Evolutionary conservation across 2,888 invertebrate species (phyloP).

Genomic region (Tromatobia lineatoria): DNA sequence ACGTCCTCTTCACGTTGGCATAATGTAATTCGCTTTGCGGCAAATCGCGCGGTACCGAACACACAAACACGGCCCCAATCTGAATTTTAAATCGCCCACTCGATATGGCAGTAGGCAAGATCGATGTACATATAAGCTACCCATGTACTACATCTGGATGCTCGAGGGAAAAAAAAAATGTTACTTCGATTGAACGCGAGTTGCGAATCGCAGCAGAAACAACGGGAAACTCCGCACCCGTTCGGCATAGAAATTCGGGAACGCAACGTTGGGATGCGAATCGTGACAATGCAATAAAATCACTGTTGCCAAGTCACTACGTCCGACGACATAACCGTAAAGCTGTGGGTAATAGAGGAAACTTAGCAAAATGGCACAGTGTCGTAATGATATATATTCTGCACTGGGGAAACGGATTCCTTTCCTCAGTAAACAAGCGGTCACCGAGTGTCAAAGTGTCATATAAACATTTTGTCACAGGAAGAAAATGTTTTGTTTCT

Average conservation of each 20-base stretch:
- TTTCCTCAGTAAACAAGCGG: too few relatives aligned
- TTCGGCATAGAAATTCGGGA: conserved; percentile 40
- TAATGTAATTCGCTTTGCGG: conserved; percentile 58
- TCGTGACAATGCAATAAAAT: conserved; percentile 35
- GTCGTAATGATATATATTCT: background rate
- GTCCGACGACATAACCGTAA: conserved; percentile 10
- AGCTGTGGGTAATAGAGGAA: background rate
- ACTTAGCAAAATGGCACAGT: background rate
- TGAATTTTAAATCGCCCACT: conserved; percentile 63
- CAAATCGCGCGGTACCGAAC: conserved; percentile 45
- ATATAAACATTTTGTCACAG: too few relatives aligned
- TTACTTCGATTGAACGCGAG: conserved; percentile 28
- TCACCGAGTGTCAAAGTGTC: too few relatives aligned
- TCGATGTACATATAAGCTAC: conserved; percentile 40
- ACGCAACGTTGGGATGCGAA: conserved; percentile 13
- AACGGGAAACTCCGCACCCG: conserved; percentile 29
- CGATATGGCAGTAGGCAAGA: conserved; percentile 58
- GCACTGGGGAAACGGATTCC: too few relatives aligned
- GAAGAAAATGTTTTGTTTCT: too few relatives aligned
- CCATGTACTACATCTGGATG: conserved; percentile 44
- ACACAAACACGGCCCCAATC: conserved; percentile 44
- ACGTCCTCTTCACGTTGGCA: conserved; percentile 50
- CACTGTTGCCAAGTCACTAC: conserved; percentile 1
- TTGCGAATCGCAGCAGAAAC: conserved; percentile 18
- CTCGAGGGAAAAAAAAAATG: background rate